Base-by-base conservation (phyloP, 2,113 vertebrate species). In the Heptranchias perlo region DNA sequence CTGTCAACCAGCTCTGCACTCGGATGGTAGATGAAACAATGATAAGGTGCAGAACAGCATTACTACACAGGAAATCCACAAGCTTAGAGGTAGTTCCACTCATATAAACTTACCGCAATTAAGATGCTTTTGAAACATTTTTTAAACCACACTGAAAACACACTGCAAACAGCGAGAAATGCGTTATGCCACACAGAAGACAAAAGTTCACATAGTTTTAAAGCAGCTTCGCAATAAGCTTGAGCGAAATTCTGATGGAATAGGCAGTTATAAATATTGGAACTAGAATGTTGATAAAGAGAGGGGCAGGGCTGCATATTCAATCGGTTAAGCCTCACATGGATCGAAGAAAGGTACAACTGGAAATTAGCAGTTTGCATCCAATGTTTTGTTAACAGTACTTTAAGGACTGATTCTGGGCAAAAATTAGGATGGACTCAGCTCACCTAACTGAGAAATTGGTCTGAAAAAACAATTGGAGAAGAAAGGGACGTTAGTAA, bases 81-180 rank as follows among this genome's bases (percentile, higher is more conserved):
- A 31, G 23, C 94, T 95, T 28, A 69, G 64, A 69, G 93, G 94
- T 95, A 95, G 94, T 67, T 95, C 64, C 94, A 69, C 93, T 95
- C 93, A 69, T 69, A 49, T 69, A 52, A 69, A 69, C 39, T 31
- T 31, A 69, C 94, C 65, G 39, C 94, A 95, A 67, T 49, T 94
- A 31, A 95, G 47, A 67, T 69, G 94, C 65, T 69, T 64, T 35
- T 95, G 64, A 95, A 95, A 69, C 44, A 52, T 69, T 64, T 95
- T 28, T 35, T 69, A 69, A 69, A 95, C 94, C 94, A 69, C 94
- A 95, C 94, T 95, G 94, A 95, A 47, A 95, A 95, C 94, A 95
- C 18, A 49, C 64, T 52, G 94, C 94, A 95, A 69, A 95, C 61
- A 73, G 65, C 28, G 44, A 95, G 94, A 69, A 52, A 69, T 95